phyloP scores from a whole-genome alignment of 2,113 vertebrate species.

The Nesospiza acunhae region DNA sequence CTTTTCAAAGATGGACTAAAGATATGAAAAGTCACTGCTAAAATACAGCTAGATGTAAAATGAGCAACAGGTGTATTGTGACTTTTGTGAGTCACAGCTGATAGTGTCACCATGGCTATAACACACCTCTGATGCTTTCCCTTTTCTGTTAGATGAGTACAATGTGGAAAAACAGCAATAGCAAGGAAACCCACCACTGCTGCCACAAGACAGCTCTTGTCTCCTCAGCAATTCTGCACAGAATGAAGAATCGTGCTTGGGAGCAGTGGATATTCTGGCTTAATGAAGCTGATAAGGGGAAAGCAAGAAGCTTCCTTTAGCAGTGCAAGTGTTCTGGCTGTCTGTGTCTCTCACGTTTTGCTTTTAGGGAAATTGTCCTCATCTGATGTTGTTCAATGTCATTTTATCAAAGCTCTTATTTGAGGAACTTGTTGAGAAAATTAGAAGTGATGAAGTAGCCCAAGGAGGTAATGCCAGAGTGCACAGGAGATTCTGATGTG shows the following conservation, averaged over 20 bases:
- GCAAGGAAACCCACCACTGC: neutral
- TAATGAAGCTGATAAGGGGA: neutral
- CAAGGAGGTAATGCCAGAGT: conserved; percentile 64
- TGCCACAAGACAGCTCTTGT: neutral
- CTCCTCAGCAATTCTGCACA: neutral
- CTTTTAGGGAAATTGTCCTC: conserved; percentile 3
- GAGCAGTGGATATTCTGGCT: neutral
- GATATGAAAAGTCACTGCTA: neutral
- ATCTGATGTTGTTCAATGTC: conserved; percentile 33
- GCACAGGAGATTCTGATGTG: conserved; percentile 68
- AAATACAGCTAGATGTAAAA: neutral
- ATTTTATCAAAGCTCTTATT: conserved; percentile 52
- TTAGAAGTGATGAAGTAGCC: conserved; percentile 72
- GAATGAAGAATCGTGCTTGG: neutral
- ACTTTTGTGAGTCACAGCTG: neutral
- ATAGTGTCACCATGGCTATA: neutral
- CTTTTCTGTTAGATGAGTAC: neutral
- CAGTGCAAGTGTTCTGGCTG: neutral
- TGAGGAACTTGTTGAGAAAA: conserved; percentile 68
- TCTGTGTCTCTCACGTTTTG: neutral
- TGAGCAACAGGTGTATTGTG: neutral
- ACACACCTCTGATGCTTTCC: neutral
- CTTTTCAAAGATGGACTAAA: neutral
- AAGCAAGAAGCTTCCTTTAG: neutral
- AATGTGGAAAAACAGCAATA: neutral